Evolutionary conservation across 2,888 invertebrate species (phyloP), one percentile per base, ranked within the genome.

Genomic region (Polydesmus complanatus): DNA sequence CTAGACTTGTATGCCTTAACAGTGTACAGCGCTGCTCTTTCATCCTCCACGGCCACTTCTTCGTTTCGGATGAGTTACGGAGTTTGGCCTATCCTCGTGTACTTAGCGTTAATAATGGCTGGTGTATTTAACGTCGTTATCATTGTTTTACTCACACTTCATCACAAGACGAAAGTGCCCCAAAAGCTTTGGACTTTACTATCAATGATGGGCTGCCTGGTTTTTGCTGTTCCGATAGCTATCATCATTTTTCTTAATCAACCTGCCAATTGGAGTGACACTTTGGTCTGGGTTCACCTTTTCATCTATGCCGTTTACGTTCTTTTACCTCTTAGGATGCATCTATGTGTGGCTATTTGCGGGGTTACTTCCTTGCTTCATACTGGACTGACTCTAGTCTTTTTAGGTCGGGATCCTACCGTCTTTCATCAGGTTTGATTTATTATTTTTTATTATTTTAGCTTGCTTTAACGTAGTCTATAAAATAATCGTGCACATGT

Each of bases 221-320:
- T 37, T 8, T 56, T 56, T 37, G 25, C 22, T 18, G 47, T 56
- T 21, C 56, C 56, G 19, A 25, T 37, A 8, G 56, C 18, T 5
- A 47, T 56, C 27, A 37, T 27, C 14, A 37, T 27, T 19, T 37
- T 37, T 27, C 37, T 47, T 19, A 19, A 18, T 37, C 22, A 14
- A n/a, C 56, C 56, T 19, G 3, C 14, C 21, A 37, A 37, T 47
- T 56, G 27, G 27, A 56, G 47, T 47, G 56, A 47, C 23, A 11
- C 56, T 19, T 5, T 56, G 14, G 19, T 56, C 5, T n/a, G 27
- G 56, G 19, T 56, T 25, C 19, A 27, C 14, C 21, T 37, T 19
- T 56, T 27, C 27, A 37, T 56, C 14, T 56, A 56, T 27, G 56
- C 56, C 27, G 47, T 56, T 27, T 56, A 56, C 21, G 56, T 56